Percentiles rank a stretch among this genome's conserved stretches.
These are phyloP conservation scores for Gadopsis bispinosus DNA, from an alignment of 2,797 vertebrate genomes.

Conservation along the genomic window DNA sequence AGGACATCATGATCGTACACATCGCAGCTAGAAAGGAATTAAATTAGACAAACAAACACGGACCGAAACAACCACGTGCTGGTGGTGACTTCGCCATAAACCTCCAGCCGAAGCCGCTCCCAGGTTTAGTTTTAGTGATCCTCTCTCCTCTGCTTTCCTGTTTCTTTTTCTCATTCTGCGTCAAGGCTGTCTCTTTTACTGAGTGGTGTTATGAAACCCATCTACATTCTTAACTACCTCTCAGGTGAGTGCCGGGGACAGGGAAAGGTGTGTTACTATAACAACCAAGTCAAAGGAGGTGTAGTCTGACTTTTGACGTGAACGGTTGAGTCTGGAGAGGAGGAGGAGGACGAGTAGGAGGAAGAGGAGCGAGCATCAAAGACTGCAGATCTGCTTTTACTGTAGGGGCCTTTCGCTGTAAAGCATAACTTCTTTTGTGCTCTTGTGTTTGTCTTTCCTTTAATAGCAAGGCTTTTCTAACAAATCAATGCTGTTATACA, in stretches of 20 bases:
- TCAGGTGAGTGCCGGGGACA: conserved; percentile 63
- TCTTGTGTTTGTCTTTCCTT: conserved; percentile 69
- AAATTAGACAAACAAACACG: conserved; percentile 2
- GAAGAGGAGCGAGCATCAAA: conserved; percentile 59
- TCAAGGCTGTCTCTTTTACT: conserved; percentile 68
- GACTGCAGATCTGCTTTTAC: conserved; percentile 39
- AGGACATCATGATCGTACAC: background rate
- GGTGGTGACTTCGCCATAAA: conserved; percentile 6
- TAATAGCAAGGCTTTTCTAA: conserved; percentile 66
- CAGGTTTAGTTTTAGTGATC: conserved; percentile 2
- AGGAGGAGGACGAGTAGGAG: conserved; percentile 52
- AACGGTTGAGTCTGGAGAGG: conserved; percentile 50
- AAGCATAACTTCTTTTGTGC: conserved; percentile 56
- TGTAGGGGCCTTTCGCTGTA: conserved; percentile 45
- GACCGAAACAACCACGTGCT: background rate
- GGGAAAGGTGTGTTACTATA: conserved; percentile 72
- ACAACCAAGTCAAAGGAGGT: conserved; percentile 73
- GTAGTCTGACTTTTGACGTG: conserved; percentile 61
- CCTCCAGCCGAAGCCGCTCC: background rate
- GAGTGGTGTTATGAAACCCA: conserved; percentile 69
- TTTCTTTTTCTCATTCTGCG: conserved; percentile 32
- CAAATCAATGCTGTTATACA: conserved; percentile 82
- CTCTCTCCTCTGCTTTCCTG: conserved; percentile 26
- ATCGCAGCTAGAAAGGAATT: background rate
- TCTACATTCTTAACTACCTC: conserved; percentile 71